Evolutionary conservation across 2,113 vertebrate genomes (phyloP).

Genomic region (Saccopteryx leptura): DNA sequence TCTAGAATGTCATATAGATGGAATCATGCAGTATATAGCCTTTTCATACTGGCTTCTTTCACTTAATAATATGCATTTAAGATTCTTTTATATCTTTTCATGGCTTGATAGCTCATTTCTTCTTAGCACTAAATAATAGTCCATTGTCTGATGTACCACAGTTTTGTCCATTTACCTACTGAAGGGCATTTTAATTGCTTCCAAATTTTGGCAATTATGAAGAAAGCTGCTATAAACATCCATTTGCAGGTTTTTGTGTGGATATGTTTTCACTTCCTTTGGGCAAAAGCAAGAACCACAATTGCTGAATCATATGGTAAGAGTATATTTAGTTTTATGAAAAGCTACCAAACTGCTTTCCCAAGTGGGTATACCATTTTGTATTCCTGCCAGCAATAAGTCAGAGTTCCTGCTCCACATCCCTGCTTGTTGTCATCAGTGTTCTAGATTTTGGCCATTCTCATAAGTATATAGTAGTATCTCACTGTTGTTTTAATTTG

Average conservation of each 20-base stretch:
- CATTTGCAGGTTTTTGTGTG: not conserved
- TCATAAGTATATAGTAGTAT: not conserved
- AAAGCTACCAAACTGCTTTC: not conserved
- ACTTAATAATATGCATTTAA: not conserved
- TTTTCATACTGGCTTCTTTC: conserved; percentile 15
- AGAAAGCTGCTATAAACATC: not conserved
- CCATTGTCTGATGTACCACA: too few species aligned
- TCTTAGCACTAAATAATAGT: not conserved
- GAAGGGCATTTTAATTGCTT: not conserved
- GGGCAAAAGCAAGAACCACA: not conserved
- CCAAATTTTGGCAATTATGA: not conserved
- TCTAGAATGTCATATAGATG: not conserved
- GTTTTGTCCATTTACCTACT: not conserved
- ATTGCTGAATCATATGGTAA: not conserved
- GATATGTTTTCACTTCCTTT: conserved; percentile 14
- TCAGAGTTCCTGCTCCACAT: not conserved
- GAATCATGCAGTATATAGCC: not conserved
- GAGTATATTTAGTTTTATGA: not conserved
- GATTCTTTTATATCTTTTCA: not conserved
- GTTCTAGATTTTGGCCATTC: not conserved
- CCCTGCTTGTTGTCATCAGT: not conserved
- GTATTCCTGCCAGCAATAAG: not conserved
- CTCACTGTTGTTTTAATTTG: not conserved
- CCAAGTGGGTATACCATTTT: not conserved
- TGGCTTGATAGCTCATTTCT: not conserved